Evolutionary conservation across 2,888 invertebrate species (phyloP), one percentile per base, ranked within the genome.

Genomic region (Epirrita christyi): DNA sequence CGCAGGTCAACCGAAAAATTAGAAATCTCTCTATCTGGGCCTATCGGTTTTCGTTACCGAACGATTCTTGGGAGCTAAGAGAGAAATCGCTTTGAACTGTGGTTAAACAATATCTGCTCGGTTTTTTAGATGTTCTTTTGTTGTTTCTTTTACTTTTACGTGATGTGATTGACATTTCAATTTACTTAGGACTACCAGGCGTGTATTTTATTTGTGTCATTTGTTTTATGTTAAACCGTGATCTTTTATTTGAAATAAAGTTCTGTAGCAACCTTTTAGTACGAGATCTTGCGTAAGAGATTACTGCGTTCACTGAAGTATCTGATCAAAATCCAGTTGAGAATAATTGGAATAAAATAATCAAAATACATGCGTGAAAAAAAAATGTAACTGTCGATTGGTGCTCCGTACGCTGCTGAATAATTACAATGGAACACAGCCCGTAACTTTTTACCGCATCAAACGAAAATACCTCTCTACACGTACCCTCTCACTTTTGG

Each of bases 1-100:
- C 73, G 76, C 80, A 79, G 81, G 80, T 85, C 86, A 75, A 86
- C 80, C 87, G 86, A 80, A 81, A 87, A 88, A 88, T 88, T 86
- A 83, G 85, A 86, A 86, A 86, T 82, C 86, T 85, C 83, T 87
- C 81, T 78, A 83, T 85, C 80, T 67, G 64, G 75, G 68, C 69
- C 76, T 71, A 81, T 78, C 79, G 78, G 67, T 76, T 72, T 70
- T 69, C 74, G 73, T 70, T 66, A 70, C 63, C 66, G 67, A 73
- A 68, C 70, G 66, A 67, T 68, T 66, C 60, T 64, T 55, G 52
- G 27, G 42, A 56, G 40, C 45, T 54, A 46, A 49, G 41, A 37
- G 45, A 50, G 43, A 32, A 50, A 62, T 60, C 45, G 37, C 54
- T 60, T 61, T 55, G 38, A 29, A 42, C 55, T 37, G 53, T 40